Conservation (phyloP, 2,797 vertebrate genomes). For the Crenuchus spilurus region DNA sequence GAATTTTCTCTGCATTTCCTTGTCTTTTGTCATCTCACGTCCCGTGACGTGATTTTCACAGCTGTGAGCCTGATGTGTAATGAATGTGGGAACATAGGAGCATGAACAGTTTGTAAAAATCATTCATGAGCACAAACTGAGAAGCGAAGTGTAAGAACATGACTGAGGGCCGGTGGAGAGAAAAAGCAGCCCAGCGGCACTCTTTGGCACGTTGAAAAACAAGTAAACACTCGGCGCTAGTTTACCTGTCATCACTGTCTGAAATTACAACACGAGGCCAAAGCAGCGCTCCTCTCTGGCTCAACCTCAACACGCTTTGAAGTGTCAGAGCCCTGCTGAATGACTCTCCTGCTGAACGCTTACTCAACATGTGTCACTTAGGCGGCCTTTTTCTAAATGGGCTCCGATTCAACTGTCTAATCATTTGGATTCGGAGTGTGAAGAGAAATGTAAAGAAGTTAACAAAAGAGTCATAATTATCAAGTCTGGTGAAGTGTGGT, state of each 20-base stretch:
- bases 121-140: not conserved
- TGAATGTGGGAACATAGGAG: too few species aligned
- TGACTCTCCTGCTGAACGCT: constrained; percentile 70
- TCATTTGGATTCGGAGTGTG: constrained; percentile 47
- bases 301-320: constrained; percentile 74
- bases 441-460: constrained; percentile 47
- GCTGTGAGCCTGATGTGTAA: too few species aligned
- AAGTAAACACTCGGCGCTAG: constrained; percentile 76
- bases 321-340: constrained; percentile 70
- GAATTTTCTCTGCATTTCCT: too few species aligned
- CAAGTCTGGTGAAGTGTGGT: not conserved
- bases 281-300: constrained; percentile 70
- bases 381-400: constrained; percentile 48
- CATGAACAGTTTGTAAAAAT: too few species aligned
- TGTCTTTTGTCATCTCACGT: too few species aligned
- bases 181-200: constrained; percentile 49
- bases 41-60: too few species aligned
- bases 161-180: not conserved
- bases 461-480: constrained; percentile 24
- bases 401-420: constrained; percentile 54
- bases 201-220: constrained; percentile 64
- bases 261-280: constrained; percentile 76
- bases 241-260: constrained; percentile 75
- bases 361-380: constrained; percentile 69
- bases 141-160: constrained; percentile 49